Percentiles rank a stretch among this genome's conserved stretches.
These are phyloP conservation scores for Maconellicoccus hirsutus DNA, from an alignment of 1,140 invertebrate genomes.

Conservation along the genomic window DNA sequence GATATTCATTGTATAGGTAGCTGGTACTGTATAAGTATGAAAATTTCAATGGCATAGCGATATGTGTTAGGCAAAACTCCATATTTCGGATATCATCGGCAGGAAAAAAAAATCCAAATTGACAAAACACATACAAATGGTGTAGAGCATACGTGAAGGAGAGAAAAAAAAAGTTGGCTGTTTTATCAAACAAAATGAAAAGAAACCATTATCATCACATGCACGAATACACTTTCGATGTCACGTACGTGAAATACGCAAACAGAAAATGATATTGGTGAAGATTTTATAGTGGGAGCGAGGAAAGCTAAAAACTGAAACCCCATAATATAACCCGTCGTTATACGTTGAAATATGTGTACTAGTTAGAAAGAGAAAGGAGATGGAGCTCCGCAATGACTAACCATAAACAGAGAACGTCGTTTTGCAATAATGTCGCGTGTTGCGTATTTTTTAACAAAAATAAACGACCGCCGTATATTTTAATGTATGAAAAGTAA, in stretches of 20 bases:
- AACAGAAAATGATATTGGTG: background rate
- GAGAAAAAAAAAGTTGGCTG: background rate
- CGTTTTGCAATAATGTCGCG: background rate
- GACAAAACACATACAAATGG: too few species aligned
- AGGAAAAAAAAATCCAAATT: too few species aligned
- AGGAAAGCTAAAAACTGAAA: background rate
- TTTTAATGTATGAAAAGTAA: background rate
- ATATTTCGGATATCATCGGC: too few species aligned
- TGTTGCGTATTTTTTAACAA: background rate
- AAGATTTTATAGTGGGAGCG: background rate
- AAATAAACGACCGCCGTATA: background rate
- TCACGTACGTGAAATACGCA: slow-evolving; percentile 1
- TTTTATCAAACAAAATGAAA: background rate
- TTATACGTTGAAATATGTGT: background rate
- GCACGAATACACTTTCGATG: background rate
- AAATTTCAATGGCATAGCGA: too few species aligned
- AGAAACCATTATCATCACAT: slow-evolving; percentile 1
- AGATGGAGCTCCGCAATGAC: background rate
- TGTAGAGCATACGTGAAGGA: too few species aligned
- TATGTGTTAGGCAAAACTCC: too few species aligned
- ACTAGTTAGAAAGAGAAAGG: background rate
- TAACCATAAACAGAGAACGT: background rate
- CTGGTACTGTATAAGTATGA: too few species aligned
- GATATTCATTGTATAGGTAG: too few species aligned
- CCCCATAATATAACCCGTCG: background rate